Evolutionary conservation across 2,797 vertebrate genomes (phyloP).

Genomic region (Cirrhinus molitorella): DNA sequence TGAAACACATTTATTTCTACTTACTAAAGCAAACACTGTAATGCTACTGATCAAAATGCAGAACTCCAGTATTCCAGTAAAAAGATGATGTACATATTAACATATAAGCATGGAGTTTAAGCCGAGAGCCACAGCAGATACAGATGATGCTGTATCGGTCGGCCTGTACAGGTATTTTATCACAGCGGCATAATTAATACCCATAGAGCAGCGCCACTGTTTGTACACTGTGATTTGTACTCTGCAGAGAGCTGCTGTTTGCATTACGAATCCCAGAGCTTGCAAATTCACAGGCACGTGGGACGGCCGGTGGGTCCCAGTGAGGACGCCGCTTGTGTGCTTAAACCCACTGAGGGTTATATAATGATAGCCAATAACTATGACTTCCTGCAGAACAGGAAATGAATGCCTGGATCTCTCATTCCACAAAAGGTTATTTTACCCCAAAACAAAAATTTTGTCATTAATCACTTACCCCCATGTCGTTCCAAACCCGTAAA

Average conservation of each 20-base stretch:
- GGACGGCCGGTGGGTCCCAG: not conserved
- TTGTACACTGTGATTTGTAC: conserved; percentile 11
- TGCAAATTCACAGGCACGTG: conserved; percentile 37
- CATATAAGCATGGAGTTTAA: not conserved
- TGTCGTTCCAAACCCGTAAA: too few species aligned
- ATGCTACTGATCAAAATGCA: not conserved
- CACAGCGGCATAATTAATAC: conserved; percentile 19
- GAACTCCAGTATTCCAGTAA: not conserved
- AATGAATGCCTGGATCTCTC: not conserved
- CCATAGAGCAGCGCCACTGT: conserved; percentile 6
- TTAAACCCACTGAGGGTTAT: conserved; percentile 2
- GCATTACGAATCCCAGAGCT: conserved; percentile 13
- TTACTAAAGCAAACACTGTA: not conserved
- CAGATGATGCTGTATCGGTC: not conserved
- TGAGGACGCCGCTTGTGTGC: not conserved
- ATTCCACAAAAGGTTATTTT: too few species aligned
- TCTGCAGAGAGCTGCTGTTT: conserved; percentile 18
- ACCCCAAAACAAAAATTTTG: too few species aligned
- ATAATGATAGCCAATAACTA: conserved; percentile 11
- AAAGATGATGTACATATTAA: not conserved
- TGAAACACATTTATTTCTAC: not conserved
- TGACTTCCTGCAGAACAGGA: not conserved
- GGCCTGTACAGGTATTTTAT: conserved; percentile 20
- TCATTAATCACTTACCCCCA: too few species aligned
- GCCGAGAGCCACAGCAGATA: not conserved